Base-by-base conservation (phyloP, 2,888 invertebrate genomes). In the Andricus quercusramuli region DNA sequence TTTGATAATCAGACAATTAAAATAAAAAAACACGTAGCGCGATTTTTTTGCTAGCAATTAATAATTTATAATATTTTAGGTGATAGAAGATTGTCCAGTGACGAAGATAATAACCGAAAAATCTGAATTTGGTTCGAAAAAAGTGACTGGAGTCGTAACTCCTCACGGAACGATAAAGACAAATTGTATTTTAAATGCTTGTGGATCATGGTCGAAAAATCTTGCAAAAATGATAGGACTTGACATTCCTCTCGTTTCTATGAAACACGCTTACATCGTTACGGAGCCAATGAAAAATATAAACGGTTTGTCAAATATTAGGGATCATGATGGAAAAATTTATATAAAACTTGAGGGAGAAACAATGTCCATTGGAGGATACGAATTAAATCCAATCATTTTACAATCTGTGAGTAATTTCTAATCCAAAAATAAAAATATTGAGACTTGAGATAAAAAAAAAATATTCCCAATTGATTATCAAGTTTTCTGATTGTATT, bases 191-290 rank as follows among this genome's bases (percentile, higher is more conserved):
- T 95, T 98, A 3, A 98, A 98, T 92, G 94, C 97, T 82, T 94
- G 95, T 91, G 97, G 97, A 44, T 97, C 95, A 0, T 98, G 98
- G 98, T 96, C 97, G 0, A 95, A 96, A 6, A 94, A 96, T 80
- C 93, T 98, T 20, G 95, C 96, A 0, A 93, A 95, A 84, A 95
- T 95, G 93, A 95, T 95, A 0, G 96, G 96, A 1, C 91, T 95
- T 0, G 92, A 94, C 79, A 94, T 98, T 20, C 98, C 98, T 0
- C 87, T 98, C 51, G 93, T 96, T 17, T 96, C 97, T 0, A 97
- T 98, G 95, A 97, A 97, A 89, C 98, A 98, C 90, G 96, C 98
- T 0, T 98, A 98, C 89, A 95, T 98, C 8, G 95, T 98, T 0
- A 96, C 96, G 1, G 97, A 98, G 82, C 94, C 95, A 0, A 96